phyloP scores from a whole-genome alignment of 2,113 vertebrate species.

The Halichoeres trimaculatus region DNA sequence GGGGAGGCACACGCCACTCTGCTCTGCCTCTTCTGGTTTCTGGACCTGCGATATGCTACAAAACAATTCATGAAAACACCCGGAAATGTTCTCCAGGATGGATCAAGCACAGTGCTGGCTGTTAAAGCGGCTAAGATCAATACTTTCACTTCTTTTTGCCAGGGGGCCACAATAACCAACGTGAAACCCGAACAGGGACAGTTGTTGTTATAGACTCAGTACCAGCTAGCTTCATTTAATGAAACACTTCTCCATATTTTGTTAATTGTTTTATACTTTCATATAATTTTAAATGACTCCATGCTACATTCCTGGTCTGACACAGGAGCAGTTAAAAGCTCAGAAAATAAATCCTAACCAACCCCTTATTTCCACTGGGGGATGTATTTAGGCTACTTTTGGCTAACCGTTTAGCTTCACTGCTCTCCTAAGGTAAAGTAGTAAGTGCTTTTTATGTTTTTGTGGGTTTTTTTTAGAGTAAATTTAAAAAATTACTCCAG shows the following conservation, averaged over 20 bases:
- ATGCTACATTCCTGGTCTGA: too few species aligned
- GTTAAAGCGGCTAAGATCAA: not conserved
- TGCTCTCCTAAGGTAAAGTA: too few species aligned
- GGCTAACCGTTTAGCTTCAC: too few species aligned
- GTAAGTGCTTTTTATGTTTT: too few species aligned
- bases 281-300: too few species aligned
- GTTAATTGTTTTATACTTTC: not conserved
- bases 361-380: too few species aligned
- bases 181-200: not conserved
- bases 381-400: too few species aligned
- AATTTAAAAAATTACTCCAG: too few species aligned
- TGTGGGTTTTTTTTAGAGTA: too few species aligned
- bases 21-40: slow-evolving; percentile 74
- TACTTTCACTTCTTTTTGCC: slow-evolving; percentile 1
- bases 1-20: slow-evolving; percentile 51
- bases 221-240: not conserved
- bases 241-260: not conserved
- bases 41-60: slow-evolving; percentile 25
- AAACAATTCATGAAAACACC: slow-evolving; percentile 34
- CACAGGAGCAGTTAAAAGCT: too few species aligned
- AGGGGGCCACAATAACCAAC: not conserved
- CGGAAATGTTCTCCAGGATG: not conserved
- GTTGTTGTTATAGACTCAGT: too few species aligned
- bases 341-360: too few species aligned
- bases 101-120: not conserved